These are phyloP conservation scores for Amyelois transitella DNA, from an alignment of 1,140 invertebrate species.

Conservation along the genomic window DNA sequence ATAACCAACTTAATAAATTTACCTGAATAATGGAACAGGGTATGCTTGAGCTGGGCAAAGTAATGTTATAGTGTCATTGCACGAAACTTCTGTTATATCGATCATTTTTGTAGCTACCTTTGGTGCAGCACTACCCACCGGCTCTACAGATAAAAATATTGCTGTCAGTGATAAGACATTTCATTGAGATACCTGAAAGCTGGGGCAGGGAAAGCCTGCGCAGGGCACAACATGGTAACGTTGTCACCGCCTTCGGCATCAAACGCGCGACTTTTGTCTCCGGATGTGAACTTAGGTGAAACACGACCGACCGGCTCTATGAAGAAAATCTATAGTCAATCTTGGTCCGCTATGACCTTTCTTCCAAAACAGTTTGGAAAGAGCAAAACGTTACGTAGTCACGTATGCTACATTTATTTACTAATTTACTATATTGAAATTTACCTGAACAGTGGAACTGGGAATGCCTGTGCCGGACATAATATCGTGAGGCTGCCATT, in stretches of 20 bases:
- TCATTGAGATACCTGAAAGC: conserved; percentile 77
- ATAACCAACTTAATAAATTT: neutral
- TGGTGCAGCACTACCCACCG: conserved; percentile 81
- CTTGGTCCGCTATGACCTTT: neutral
- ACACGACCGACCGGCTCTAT: conserved; percentile 85
- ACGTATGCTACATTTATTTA: conserved; percentile 10
- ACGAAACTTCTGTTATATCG: conserved; percentile 53
- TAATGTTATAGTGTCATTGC: conserved; percentile 73
- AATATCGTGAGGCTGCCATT: conserved; percentile 74
- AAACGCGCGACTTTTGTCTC: conserved; percentile 79
- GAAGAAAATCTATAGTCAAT: conserved; percentile 26
- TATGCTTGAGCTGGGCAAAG: conserved; percentile 84
- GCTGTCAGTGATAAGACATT: conserved; percentile 24
- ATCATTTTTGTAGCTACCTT: conserved; percentile 76
- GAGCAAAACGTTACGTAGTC: neutral
- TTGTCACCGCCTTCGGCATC: conserved; percentile 70
- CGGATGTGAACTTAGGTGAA: conserved; percentile 83
- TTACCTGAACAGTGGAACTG: conserved; percentile 81
- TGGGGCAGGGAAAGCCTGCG: conserved; percentile 82
- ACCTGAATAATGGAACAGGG: conserved; percentile 81
- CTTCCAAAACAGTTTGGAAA: no score
- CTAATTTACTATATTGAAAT: conserved; percentile 9
- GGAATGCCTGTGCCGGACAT: conserved; percentile 81
- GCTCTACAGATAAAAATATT: conserved; percentile 75
- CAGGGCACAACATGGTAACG: conserved; percentile 80